Evolutionary conservation across 2,888 invertebrate species (phyloP), one percentile per base, ranked within the genome.

Genomic region (Argynnis bischoffii): DNA sequence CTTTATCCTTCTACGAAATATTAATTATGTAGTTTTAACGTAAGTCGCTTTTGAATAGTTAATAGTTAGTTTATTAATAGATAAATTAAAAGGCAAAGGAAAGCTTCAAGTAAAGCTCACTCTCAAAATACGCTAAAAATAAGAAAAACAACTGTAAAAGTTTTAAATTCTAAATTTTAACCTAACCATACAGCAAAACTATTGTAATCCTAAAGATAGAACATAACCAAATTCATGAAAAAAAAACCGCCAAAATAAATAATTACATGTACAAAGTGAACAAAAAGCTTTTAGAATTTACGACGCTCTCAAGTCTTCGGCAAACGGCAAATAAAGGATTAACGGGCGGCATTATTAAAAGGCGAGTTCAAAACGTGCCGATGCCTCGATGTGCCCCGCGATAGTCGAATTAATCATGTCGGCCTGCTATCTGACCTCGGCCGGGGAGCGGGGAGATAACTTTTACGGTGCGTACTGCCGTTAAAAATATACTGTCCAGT

Each of bases 291-390:
- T 61, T 35, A 61, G 61, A 61, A 51, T 61, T 61, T 53, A 61
- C 61, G 35, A 51, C 61, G 21, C 53, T 61, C 41, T 18, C 18
- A n/a, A 53, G 60, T 66, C 57, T 57, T 55, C 16, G 55, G 56
- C 46, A 48, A 65, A 63, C 50, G 50, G 53, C 61, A 63, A 63
- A 63, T 66, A 63, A 66, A 69, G 57, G 66, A 59, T 66, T 66
- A 66, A 54, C 56, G 57, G 50, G 64, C 50, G 41, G 31, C 31
- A 48, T 66, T 66, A 66, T 66, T 66, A 66, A 54, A 48, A 66
- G 54, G 54, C 53, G 48, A 48, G 55, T 47, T 59, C 18, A 60
- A 47, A 60, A 66, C 66, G 66, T 66, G 66, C 66, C 66, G 66
- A 66, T 59, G 59, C 65, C 59, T 47, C 65, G 59, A 59, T 59